Evolutionary conservation across 2,888 invertebrate genomes (phyloP), one percentile per base, ranked within the genome.

Genomic region (Calliscelio sp.): DNA sequence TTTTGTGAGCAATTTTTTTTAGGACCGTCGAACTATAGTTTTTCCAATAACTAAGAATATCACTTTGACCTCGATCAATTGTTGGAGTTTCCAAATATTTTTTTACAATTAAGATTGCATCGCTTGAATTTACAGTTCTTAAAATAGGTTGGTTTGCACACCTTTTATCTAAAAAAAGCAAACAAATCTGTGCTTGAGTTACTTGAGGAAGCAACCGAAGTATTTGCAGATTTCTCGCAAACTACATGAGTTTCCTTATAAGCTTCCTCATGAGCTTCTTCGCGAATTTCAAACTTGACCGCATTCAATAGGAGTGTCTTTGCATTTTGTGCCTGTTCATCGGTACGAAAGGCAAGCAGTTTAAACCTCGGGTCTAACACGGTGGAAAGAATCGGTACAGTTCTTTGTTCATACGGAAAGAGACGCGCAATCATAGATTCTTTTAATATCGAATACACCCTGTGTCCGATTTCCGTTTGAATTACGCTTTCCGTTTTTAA

Each of bases 21-120:
- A 75, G 44, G 4, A 44, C n/a, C n/a, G 24, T 22, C 7, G n/a
- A 53, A 3, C 14, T 1, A 20, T 66, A 28, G 20, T 53, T 66
- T 55, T 75, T 66, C 77, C 55, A 66, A 57, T 24, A 77, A 5
- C 7, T 11, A 10, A 55, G 32, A 57, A 77, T 57, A 25, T 77
- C 32, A 24, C 35, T 44, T 24, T 66, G 49, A 0, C 10, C 35
- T 46, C 65, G 16, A 5, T 53, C 16, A 66, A 77, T 24, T 6
- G 10, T 6, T 24, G 20, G 65, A 44, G 55, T 16, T 24, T 22
- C 44, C 0, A 77, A 32, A 11, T 66, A 77, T 0, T 77, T 16
- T 22, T 77, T 65, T 1, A 28, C 22, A 1, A 32, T 66, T 2
- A 77, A 53, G 4, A 77, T 66, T 22, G 77, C 66, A 57, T 77